Evolutionary conservation across 2,113 vertebrate species (phyloP).

Genomic region (Datnioides undecimradiatus): DNA sequence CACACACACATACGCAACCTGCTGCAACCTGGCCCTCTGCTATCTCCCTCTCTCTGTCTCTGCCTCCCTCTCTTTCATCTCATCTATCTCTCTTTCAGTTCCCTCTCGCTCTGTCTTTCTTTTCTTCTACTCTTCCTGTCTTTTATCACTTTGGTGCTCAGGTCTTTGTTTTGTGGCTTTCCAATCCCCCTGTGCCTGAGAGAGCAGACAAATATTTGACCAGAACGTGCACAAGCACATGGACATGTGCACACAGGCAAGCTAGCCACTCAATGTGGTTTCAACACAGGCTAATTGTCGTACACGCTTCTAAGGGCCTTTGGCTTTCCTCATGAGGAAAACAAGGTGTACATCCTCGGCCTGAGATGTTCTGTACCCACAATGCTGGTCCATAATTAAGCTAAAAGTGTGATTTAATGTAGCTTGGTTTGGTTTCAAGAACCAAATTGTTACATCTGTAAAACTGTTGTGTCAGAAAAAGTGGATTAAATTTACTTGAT

Average conservation of each 20-base stretch:
- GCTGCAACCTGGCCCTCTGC: slow-evolving; percentile 70
- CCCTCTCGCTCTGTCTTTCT: slow-evolving; percentile 73
- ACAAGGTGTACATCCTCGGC: slow-evolving; percentile 22
- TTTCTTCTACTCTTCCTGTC: slow-evolving; percentile 83
- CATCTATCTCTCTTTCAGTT: slow-evolving; percentile 77
- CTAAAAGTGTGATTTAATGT: background rate
- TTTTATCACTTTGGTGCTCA: slow-evolving; percentile 82
- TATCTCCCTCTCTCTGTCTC: slow-evolving; percentile 58
- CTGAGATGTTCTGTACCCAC: slow-evolving; percentile 7
- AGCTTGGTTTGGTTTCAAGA: background rate
- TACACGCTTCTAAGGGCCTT: slow-evolving; percentile 28
- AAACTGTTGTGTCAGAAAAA: background rate
- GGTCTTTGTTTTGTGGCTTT: slow-evolving; percentile 75
- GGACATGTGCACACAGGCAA: slow-evolving; percentile 8
- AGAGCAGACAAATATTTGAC: slow-evolving; percentile 85
- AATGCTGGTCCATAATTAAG: background rate
- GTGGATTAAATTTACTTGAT: background rate
- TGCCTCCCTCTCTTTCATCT: slow-evolving; percentile 75
- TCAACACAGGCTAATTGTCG: slow-evolving; percentile 57
- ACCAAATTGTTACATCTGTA: background rate
- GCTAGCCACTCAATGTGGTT: slow-evolving; percentile 34
- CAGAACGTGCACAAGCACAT: slow-evolving; percentile 49
- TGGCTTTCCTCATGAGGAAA: slow-evolving; percentile 32
- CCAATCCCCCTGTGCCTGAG: slow-evolving; percentile 65
- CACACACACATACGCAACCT: slow-evolving; percentile 59